Percentiles rank a stretch among this genome's conserved stretches.
These are phyloP conservation scores for Paraplagusia blochii DNA, from an alignment of 2,113 vertebrate genomes.

Conservation along the genomic window DNA sequence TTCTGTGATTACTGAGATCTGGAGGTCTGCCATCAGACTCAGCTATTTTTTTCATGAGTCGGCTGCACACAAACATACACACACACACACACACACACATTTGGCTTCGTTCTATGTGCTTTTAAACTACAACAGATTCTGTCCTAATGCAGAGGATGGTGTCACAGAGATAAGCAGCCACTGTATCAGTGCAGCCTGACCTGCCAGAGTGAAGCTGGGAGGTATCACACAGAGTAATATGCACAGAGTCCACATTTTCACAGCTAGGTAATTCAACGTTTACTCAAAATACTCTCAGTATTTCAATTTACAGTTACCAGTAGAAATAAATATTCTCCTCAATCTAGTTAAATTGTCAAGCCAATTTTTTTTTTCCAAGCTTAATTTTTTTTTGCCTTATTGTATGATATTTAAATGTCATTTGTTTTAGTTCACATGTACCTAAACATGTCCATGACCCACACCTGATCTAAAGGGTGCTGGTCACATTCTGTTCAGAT, in stretches of 20 bases:
- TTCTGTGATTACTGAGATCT: conserved; percentile 1
- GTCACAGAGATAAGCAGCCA: conserved; percentile 28
- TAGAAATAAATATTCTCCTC: too few species aligned
- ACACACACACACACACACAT: neutral
- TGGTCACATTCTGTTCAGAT: too few species aligned
- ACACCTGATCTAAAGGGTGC: too few species aligned
- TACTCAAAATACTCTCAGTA: neutral
- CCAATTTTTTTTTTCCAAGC: too few species aligned
- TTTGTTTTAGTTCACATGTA: too few species aligned
- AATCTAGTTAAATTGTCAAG: too few species aligned
- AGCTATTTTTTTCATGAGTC: neutral
- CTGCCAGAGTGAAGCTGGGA: conserved; percentile 9
- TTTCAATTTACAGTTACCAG: too few species aligned
- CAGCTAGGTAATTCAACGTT: neutral
- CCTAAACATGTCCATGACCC: too few species aligned
- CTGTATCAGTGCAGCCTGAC: neutral
- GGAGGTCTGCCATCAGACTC: conserved; percentile 18
- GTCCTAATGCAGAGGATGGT: conserved; percentile 8
- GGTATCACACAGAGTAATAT: neutral
- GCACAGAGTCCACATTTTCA: neutral
- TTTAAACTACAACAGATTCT: conserved; percentile 20
- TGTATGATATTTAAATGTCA: too few species aligned
- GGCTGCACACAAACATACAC: neutral
- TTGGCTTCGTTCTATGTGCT: conserved; percentile 11
- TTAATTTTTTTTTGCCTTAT: too few species aligned